Conservation (phyloP, 2,888 invertebrate genomes). For the Eurytoma californica region DNA sequence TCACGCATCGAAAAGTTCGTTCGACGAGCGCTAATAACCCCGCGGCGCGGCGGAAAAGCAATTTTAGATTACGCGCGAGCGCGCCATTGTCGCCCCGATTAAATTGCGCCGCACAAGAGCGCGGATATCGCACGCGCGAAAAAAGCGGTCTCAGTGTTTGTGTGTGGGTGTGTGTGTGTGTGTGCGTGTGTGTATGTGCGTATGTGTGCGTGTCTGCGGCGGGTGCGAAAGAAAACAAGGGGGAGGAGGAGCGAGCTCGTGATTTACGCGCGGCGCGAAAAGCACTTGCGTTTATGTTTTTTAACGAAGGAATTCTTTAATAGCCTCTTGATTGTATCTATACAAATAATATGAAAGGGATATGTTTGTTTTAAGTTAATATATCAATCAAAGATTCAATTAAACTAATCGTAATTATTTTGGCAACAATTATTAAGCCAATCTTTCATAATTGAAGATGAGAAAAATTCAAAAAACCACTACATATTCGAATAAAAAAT, state of each 20-base stretch:
- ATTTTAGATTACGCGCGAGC: slow-evolving; percentile 60
- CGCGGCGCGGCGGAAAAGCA: slow-evolving; percentile 50
- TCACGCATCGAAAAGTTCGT: slow-evolving; percentile 55
- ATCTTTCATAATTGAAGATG: too few species aligned
- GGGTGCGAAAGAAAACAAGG: neutral
- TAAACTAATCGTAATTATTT: too few species aligned
- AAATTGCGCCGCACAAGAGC: slow-evolving; percentile 57
- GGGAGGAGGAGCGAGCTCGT: neutral
- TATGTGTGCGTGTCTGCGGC: neutral
- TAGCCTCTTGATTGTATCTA: too few species aligned
- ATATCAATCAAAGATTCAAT: too few species aligned
- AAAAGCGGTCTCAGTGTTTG: neutral
- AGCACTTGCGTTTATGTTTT: neutral
- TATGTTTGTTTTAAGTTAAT: too few species aligned
- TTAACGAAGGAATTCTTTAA: too few species aligned
- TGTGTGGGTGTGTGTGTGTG: neutral
- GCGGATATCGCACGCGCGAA: neutral
- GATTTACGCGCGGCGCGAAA: neutral
- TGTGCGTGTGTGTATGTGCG: neutral
- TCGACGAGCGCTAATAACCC: slow-evolving; percentile 46
- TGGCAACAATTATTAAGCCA: too few species aligned
- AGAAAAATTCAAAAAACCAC: too few species aligned
- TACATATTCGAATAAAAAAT: too few species aligned
- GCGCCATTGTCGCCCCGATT: slow-evolving; percentile 61
- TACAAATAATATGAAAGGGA: too few species aligned